Evolutionary conservation across 1,140 invertebrate species (phyloP), one percentile per base, ranked within the genome.

Genomic region (Cotesia typhae): DNA sequence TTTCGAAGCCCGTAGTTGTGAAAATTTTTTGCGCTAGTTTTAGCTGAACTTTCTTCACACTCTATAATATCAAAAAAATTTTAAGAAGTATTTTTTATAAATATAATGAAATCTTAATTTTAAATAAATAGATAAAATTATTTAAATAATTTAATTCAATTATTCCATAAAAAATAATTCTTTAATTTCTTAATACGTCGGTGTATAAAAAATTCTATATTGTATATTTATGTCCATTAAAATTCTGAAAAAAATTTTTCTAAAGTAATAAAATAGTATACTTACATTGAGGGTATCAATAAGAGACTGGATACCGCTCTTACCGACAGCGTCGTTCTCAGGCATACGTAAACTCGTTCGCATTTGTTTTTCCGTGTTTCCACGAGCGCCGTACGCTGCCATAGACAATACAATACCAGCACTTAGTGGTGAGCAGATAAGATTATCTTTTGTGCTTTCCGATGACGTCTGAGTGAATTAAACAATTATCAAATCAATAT

Each of bases 1-100:
- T 9, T 51, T 82, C 73, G 71, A 89, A 84, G 20, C 83, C 83
- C 57, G 89, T 70, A 71, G 89, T 70, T n/a, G 52, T 10, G 47
- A 75, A 83, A 35, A 81, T 74, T 72, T 80, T 80, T 55, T 79
- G 81, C 1, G 79, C 79, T 47, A 82, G 7, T 6, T 67, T 74
- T 6, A 83, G 71, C 0, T 75, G 71, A 0, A 77, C 78, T 14
- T 72, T 59, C 61, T 77, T 52, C 4, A 74, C 59, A 12, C 67
- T 69, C 80, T 82, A 55, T 28, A 28, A 28, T 28, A 28, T 28
- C 28, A 28, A 28, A 28, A 28, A 28, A 28, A 28, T 28, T 28
- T 2, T 28, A 2, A 28, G 28, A 14, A 14, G 14, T 14, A 14
- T 14, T 14, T 14, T 14, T 14, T 14, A 14, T 14, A 14, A 14